phyloP scores from a whole-genome alignment of 1,140 invertebrate species.

The Orchesella cincta region DNA sequence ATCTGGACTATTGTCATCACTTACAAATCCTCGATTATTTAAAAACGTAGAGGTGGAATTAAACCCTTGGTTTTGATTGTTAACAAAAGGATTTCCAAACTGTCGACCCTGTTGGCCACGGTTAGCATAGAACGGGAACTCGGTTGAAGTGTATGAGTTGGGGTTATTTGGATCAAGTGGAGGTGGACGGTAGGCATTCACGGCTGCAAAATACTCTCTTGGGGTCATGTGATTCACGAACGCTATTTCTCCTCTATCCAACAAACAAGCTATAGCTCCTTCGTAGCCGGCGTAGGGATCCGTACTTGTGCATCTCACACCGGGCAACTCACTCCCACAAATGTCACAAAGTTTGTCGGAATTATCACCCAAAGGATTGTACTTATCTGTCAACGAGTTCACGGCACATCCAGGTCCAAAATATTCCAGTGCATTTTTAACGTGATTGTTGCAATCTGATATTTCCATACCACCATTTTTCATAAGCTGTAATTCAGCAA shows the following conservation, averaged over 20 bases:
- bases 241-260: constrained; percentile 85
- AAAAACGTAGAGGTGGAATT: not conserved
- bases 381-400: constrained; percentile 85
- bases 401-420: constrained; percentile 91
- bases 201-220: constrained; percentile 57
- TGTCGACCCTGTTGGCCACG: not conserved
- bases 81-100: not conserved
- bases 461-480: constrained; percentile 75
- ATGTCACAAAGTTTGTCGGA: constrained; percentile 78
- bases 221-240: constrained; percentile 89
- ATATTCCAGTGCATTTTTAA: constrained; percentile 85
- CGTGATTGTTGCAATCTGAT: constrained; percentile 93
- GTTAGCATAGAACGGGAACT: constrained; percentile 9
- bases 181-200: constrained; percentile 12
- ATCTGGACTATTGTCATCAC: not conserved
- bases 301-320: constrained; percentile 75
- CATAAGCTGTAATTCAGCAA: constrained; percentile 77
- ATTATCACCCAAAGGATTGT: constrained; percentile 90
- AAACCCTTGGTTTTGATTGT: not conserved
- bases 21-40: constrained; percentile 2
- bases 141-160: not conserved
- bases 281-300: constrained; percentile 90
- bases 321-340: constrained; percentile 76
- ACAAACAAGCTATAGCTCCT: constrained; percentile 83
- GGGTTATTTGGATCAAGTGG: not conserved